These are phyloP conservation scores for Caligus rogercresseyi DNA, from an alignment of 1,140 invertebrate genomes.

Conservation along the genomic window DNA sequence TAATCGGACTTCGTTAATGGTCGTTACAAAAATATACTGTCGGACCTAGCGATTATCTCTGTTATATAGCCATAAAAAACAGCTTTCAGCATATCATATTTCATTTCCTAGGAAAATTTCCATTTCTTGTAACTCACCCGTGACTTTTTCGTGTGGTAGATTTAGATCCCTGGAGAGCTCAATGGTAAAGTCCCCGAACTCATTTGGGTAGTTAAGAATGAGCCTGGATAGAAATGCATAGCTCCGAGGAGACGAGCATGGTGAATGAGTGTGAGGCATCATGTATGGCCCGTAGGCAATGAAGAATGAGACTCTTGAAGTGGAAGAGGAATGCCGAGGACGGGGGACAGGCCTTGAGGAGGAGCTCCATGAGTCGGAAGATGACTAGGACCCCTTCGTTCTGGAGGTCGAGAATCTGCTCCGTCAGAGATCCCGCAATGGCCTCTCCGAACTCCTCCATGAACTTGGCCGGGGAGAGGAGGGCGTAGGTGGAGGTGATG, in stretches of 20 bases:
- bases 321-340: background rate
- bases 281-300: conserved; percentile 33
- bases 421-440: background rate
- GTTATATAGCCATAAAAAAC: no score
- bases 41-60: no score
- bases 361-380: background rate
- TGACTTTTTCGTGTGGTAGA: conserved; percentile 10
- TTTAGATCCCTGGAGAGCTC: conserved; percentile 14
- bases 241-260: conserved; percentile 51
- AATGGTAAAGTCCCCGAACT: conserved; percentile 7
- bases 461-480: conserved; percentile 60
- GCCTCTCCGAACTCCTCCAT: conserved; percentile 37
- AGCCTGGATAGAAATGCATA: conserved; percentile 57
- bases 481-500: conserved; percentile 39
- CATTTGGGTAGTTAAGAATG: conserved; percentile 29
- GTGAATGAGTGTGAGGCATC: conserved; percentile 41
- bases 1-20: no score
- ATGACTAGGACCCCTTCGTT: conserved; percentile 11
- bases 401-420: conserved; percentile 2
- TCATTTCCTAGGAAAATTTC: no score
- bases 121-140: background rate
- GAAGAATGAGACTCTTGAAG: conserved; percentile 5
- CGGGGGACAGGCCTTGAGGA: conserved; percentile 2
- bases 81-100: no score
- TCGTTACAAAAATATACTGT: no score